Evolutionary conservation across 2,797 vertebrate species (phyloP).

Genomic region (Steatocranus sp.): DNA sequence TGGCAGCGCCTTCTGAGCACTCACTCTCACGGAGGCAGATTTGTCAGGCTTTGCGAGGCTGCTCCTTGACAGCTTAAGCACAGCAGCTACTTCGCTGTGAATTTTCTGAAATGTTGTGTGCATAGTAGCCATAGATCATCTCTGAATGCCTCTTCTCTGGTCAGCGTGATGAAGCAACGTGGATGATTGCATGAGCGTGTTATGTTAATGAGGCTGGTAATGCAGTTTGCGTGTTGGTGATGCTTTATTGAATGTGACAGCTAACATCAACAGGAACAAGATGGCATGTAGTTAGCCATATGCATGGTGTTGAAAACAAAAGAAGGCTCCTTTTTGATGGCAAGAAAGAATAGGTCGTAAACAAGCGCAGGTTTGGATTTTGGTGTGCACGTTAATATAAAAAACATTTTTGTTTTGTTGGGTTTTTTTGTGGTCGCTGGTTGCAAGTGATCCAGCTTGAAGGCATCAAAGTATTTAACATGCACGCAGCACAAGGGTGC

Average conservation of each 20-base stretch:
- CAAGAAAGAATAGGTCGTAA: neutral
- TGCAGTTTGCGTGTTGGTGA: conserved; percentile 41
- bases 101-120: conserved; percentile 22
- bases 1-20: conserved; percentile 51
- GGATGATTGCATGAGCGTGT: conserved; percentile 33
- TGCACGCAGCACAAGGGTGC: neutral
- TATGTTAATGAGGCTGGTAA: conserved; percentile 47
- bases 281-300: conserved; percentile 49
- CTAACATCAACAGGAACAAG: conserved; percentile 35
- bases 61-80: conserved; percentile 62
- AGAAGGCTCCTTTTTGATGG: neutral
- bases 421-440: neutral
- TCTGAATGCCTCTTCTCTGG: neutral
- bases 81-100: conserved; percentile 42
- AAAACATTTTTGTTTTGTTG: neutral
- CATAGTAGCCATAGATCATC: conserved; percentile 47
- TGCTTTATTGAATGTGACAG: conserved; percentile 53
- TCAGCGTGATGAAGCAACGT: conserved; percentile 30
- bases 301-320: neutral
- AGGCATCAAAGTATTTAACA: neutral
- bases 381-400: neutral
- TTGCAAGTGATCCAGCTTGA: neutral
- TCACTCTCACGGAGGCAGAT: conserved; percentile 54
- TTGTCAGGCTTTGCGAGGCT: conserved; percentile 62
- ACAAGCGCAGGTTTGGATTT: neutral